These are phyloP conservation scores for Chymomyza costata DNA, from an alignment of 1,140 invertebrate genomes.

Conservation along the genomic window DNA sequence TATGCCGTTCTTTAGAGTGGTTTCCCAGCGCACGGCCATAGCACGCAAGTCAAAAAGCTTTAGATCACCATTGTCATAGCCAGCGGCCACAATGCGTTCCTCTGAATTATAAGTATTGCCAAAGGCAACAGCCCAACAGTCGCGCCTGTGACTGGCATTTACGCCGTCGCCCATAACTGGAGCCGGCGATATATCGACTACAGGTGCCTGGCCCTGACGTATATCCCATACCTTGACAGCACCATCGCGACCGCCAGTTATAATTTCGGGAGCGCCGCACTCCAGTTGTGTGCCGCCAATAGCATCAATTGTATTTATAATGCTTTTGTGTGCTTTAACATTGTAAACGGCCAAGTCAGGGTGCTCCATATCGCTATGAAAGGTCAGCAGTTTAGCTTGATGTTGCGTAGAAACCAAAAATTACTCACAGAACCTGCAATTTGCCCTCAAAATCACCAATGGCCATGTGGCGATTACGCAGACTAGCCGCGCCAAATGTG, in stretches of 20 bases:
- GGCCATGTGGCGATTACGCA: slow-evolving; percentile 87
- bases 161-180: slow-evolving; percentile 79
- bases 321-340: slow-evolving; percentile 88
- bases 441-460: slow-evolving; percentile 94
- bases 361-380: slow-evolving; percentile 88
- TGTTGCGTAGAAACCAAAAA: not conserved
- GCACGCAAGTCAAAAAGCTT: slow-evolving; percentile 95
- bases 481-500: slow-evolving; percentile 91
- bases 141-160: slow-evolving; percentile 79
- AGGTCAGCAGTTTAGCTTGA: not conserved
- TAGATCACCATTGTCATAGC: slow-evolving; percentile 97
- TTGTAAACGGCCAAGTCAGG: slow-evolving; percentile 84
- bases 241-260: slow-evolving; percentile 94
- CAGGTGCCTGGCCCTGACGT: slow-evolving; percentile 90
- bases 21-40: slow-evolving; percentile 92
- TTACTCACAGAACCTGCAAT: slow-evolving; percentile 86
- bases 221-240: slow-evolving; percentile 97
- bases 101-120: slow-evolving; percentile 91
- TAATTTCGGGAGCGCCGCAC: slow-evolving; percentile 94
- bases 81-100: slow-evolving; percentile 90
- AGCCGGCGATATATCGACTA: slow-evolving; percentile 89
- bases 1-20: slow-evolving; percentile 95
- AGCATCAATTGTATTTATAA: slow-evolving; percentile 95
- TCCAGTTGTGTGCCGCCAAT: slow-evolving; percentile 89
- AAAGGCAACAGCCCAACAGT: slow-evolving; percentile 92